Base-by-base conservation (phyloP, 2,888 invertebrate species). In the Oxyscelio sp. region DNA sequence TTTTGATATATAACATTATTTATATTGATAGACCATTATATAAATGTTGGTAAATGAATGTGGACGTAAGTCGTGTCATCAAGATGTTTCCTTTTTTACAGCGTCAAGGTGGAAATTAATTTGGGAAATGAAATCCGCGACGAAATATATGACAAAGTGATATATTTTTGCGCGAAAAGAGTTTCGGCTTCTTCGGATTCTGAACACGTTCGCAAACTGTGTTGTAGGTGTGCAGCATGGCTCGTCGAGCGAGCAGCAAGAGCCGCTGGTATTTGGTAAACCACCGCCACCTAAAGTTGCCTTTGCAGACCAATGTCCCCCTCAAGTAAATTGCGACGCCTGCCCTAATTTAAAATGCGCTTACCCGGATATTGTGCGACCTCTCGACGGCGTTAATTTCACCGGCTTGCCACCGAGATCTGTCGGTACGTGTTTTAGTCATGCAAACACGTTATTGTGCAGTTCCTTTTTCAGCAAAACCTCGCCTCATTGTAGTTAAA, bases 231-330 rank as follows among this genome's bases (percentile, higher is more conserved):
- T 50, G 54, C 77, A 52, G 71, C 54, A 73, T 59, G 73, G 77
- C 13, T 77, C 75, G 71, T 40, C 70, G 21, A 34, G 58, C 56
- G 80, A 85, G 59, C 83, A 90, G 70, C 89, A 91, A 82, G 87
- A 90, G 11, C 89, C 92, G 43, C 95, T 94, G 79, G 93, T 95
- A 21, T 96, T 95, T 89, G 97, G 96, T 1, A 95, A 95, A 75
- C 94, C 94, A 56, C 95, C 96, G n/a, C 96, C 97, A 0, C 95
- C 95, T 70, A 95, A 95, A 86, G 95, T 95, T 31, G 95, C 95
- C 74, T 92, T 95, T 77, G 95, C 96, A 59, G 95, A 96, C 88
- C 94, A 96, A 13, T 97, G 97, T 89, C 95, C 95, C 2, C 95
- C 96, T 0, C 95, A 95, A 27, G 94, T 95, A 54, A 94, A 95